phyloP scores from a whole-genome alignment of 2,888 invertebrate species.

The Tetramorium bicarinatum region DNA sequence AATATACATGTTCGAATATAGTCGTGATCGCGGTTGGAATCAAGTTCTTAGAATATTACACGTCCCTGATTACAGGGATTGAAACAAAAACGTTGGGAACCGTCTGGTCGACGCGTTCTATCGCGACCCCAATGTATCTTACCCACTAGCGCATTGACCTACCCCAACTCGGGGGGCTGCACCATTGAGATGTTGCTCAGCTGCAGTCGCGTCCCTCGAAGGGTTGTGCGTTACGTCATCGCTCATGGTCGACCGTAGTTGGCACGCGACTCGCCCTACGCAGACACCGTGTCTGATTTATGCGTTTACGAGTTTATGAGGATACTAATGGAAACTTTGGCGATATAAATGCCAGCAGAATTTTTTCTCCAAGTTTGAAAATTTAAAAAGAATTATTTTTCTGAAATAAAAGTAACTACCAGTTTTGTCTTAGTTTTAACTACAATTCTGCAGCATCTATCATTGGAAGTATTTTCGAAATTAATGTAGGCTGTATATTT shows the following conservation, averaged over 20 bases:
- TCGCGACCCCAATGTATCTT: constrained; percentile 43
- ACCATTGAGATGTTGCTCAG: constrained; percentile 59
- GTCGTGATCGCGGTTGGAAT: background rate
- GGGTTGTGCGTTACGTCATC: constrained; percentile 47
- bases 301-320: constrained; percentile 26
- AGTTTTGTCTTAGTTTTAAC: background rate
- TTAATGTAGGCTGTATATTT: background rate
- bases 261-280: constrained; percentile 36
- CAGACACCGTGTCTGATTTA: constrained; percentile 40
- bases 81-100: constrained; percentile 26
- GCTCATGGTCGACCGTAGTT: constrained; percentile 35
- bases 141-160: constrained; percentile 52
- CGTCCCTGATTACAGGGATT: constrained; percentile 6
- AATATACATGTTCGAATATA: background rate
- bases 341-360: background rate
- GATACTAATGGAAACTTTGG: constrained; percentile 4
- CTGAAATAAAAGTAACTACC: background rate
- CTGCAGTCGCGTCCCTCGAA: constrained; percentile 48
- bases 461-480: background rate
- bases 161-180: constrained; percentile 43
- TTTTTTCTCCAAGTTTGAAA: constrained; percentile 10
- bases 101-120: constrained; percentile 5
- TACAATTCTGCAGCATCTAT: background rate
- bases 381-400: background rate
- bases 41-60: background rate